phyloP scores from a whole-genome alignment of 2,113 vertebrate genomes.

The Menidia beryllina region DNA sequence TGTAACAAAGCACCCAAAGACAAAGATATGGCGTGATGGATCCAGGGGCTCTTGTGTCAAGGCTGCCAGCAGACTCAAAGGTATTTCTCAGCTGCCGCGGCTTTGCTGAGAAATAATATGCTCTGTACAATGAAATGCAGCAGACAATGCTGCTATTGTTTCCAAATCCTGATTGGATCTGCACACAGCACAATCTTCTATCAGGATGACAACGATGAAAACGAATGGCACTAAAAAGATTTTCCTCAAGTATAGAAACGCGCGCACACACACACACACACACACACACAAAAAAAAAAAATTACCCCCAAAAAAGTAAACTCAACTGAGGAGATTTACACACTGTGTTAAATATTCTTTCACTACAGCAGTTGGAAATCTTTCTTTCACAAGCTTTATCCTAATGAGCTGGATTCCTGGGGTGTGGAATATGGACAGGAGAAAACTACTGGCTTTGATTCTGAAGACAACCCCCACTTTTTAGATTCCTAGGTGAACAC shows the following conservation, averaged over 20 bases:
- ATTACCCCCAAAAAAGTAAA: too few species aligned
- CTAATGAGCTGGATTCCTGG: constrained; percentile 33
- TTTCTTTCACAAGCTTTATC: constrained; percentile 10
- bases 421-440: constrained; percentile 17
- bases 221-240: constrained; percentile 22
- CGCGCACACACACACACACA: background rate
- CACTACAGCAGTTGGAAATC: background rate
- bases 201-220: constrained; percentile 29
- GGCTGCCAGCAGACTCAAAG: constrained; percentile 47
- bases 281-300: background rate
- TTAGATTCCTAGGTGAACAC: constrained; percentile 12
- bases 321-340: constrained; percentile 5
- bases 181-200: constrained; percentile 28
- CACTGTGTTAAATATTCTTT: background rate
- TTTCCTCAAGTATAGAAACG: background rate
- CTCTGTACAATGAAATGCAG: constrained; percentile 26
- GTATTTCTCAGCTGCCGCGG: constrained; percentile 45
- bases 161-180: constrained; percentile 51
- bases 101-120: constrained; percentile 39
- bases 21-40: constrained; percentile 67
- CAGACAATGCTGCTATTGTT: constrained; percentile 50
- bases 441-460: constrained; percentile 38
- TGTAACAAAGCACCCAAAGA: constrained; percentile 74
- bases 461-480: constrained; percentile 4
- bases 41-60: constrained; percentile 57